A percentile compares a stretch with the other conserved stretches of the same genome.
Evolutionary conservation across 53 echinoderm and acorn worm genomes (phyloP).

Genomic region (Crossaster papposus): DNA sequence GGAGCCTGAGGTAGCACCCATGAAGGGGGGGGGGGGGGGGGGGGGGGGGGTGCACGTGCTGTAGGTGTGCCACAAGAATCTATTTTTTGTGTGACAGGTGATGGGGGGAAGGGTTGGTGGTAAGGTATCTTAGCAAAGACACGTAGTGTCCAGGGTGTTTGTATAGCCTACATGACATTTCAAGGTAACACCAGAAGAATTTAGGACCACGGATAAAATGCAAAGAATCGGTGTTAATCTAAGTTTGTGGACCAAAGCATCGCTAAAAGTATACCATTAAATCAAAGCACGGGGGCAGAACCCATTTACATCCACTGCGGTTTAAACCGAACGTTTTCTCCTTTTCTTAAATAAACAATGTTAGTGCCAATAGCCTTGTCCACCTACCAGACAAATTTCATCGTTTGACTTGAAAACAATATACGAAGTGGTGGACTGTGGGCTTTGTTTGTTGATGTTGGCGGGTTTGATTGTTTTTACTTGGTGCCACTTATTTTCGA

Average conservation of each 20-base stretch:
- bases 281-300: neutral
- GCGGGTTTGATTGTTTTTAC: neutral
- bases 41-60: too few relatives aligned
- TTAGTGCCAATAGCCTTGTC: neutral
- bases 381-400: neutral
- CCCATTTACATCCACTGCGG: neutral
- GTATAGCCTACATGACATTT: neutral
- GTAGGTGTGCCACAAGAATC: too few relatives aligned
- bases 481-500: conserved; percentile 23
- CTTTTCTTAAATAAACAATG: conserved; percentile 42
- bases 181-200: conserved; percentile 29
- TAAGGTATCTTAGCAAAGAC: neutral
- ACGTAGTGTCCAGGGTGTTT: neutral
- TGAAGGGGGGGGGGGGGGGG: too few relatives aligned
- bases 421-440: neutral
- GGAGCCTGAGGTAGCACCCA: too few relatives aligned
- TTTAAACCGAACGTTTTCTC: neutral
- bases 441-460: conserved; percentile 47
- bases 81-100: too few relatives aligned
- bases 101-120: too few relatives aligned
- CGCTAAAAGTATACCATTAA: conserved; percentile 49
- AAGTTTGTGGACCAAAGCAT: conserved; percentile 21
- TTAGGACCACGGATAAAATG: conserved; percentile 9
- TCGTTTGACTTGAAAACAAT: conserved; percentile 38
- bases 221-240: conserved; percentile 3